These are phyloP conservation scores for Sarcophilus harrisii DNA, from an alignment of 2,797 vertebrate species.

Conservation along the genomic window DNA sequence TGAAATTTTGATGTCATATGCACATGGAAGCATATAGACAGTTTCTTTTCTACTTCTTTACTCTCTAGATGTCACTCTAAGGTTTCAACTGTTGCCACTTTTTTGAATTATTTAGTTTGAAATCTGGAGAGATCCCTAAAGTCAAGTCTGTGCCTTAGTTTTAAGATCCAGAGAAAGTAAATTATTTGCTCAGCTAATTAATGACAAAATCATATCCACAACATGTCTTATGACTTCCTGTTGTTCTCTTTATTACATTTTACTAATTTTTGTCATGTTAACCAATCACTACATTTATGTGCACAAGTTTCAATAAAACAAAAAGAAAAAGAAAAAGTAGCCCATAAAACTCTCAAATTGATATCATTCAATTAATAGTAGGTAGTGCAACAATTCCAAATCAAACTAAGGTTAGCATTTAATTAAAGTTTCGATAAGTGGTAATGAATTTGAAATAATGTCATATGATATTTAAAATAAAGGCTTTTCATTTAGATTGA, in stretches of 20 bases:
- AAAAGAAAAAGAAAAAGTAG: not conserved
- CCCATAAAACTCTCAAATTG: not conserved
- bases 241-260: not conserved
- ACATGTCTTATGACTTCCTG: not conserved
- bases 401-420: slow-evolving; percentile 24
- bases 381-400: slow-evolving; percentile 12
- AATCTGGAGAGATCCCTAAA: not conserved
- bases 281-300: not conserved
- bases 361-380: not conserved
- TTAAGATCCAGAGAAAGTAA: slow-evolving; percentile 12
- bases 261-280: not conserved
- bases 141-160: not conserved
- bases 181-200: not conserved
- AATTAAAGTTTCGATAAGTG: not conserved
- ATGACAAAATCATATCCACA: slow-evolving; percentile 6
- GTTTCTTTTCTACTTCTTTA: slow-evolving; percentile 9
- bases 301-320: not conserved
- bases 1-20: not conserved
- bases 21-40: not conserved
- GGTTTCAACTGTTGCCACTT: not conserved
- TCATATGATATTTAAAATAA: not conserved
- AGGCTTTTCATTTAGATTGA: slow-evolving; percentile 30
- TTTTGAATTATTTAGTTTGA: slow-evolving; percentile 7
- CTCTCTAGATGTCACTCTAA: not conserved
- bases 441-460: slow-evolving; percentile 6